A percentile compares a stretch with the other conserved stretches of the same genome.
phyloP scores from a whole-genome alignment of 2,888 invertebrate genomes.

The Mantis religiosa region DNA sequence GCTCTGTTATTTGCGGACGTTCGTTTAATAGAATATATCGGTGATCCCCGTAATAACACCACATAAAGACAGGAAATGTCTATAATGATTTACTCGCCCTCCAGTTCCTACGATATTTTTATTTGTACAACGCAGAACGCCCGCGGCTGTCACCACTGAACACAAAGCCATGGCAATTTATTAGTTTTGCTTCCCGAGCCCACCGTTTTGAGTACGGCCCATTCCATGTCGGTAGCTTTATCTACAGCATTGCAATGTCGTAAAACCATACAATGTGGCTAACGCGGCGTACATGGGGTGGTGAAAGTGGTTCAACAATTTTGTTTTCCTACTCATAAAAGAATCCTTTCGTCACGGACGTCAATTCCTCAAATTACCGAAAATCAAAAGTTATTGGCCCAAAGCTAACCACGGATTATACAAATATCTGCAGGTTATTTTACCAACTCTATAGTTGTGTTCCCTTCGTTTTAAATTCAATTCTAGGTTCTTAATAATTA shows the following conservation, averaged over 20 bases:
- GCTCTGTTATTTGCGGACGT: neutral
- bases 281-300: neutral
- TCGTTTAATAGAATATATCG: neutral
- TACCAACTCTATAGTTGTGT: no score
- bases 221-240: neutral
- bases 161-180: neutral
- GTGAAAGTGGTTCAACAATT: no score
- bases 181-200: neutral
- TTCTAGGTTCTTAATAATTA: no score
- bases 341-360: no score
- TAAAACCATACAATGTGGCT: neutral
- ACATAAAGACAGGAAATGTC: neutral
- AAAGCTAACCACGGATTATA: no score
- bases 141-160: neutral
- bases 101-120: neutral
- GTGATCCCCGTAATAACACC: neutral
- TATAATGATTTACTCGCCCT: neutral
- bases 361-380: no score
- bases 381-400: no score
- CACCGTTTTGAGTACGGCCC: neutral
- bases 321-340: no score
- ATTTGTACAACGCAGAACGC: neutral
- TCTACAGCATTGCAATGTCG: neutral
- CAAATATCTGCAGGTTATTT: no score
- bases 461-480: no score